phyloP scores from a whole-genome alignment of 2,888 invertebrate species.

The Aplocera efformata region DNA sequence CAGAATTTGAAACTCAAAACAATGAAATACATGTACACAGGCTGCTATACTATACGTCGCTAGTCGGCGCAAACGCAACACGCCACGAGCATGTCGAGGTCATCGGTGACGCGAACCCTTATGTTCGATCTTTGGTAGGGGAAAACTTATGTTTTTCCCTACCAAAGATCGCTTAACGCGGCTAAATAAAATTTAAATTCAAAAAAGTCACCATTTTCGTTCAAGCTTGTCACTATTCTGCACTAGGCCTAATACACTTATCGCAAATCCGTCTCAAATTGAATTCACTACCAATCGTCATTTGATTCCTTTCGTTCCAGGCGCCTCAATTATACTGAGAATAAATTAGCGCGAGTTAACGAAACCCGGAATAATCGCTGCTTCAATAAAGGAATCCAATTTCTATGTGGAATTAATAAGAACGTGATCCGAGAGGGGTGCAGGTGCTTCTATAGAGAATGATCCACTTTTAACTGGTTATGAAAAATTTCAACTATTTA shows the following conservation, averaged over 20 bases:
- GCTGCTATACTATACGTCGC: no score
- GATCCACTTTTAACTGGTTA: constrained; percentile 11
- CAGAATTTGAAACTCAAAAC: no score
- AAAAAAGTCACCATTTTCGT: not conserved
- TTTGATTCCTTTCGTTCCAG: constrained; percentile 35
- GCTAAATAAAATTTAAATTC: no score
- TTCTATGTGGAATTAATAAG: constrained; percentile 60
- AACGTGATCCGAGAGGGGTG: constrained; percentile 39
- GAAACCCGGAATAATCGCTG: constrained; percentile 59
- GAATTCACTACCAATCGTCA: constrained; percentile 25
- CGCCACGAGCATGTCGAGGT: no score
- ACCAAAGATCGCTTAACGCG: no score
- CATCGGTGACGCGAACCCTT: no score
- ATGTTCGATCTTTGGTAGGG: no score
- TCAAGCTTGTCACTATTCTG: not conserved
- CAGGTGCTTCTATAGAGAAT: constrained; percentile 44
- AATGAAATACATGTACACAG: no score
- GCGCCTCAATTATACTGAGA: constrained; percentile 51
- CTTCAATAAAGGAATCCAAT: constrained; percentile 63
- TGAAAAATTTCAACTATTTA: no score
- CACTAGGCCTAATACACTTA: not conserved
- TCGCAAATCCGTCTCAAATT: constrained; percentile 12
- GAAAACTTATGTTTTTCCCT: no score
- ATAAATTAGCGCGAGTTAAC: constrained; percentile 59
- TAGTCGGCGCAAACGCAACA: no score